Percentiles rank a stretch among this genome's conserved stretches.
Evolutionary conservation across 2,888 invertebrate genomes (phyloP).

Genomic region (Silvanus unidentatus): DNA sequence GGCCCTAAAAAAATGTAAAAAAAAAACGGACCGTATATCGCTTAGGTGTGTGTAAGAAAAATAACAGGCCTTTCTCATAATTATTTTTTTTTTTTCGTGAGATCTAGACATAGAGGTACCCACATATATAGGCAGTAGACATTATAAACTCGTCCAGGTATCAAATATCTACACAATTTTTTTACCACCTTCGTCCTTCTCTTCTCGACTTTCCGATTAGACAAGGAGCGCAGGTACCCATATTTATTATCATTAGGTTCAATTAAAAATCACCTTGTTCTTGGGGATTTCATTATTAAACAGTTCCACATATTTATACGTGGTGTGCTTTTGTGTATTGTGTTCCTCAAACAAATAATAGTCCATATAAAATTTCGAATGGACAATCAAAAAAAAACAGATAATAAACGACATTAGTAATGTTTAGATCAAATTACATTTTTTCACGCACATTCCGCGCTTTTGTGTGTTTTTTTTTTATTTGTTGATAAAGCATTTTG

Average conservation of each 20-base stretch:
- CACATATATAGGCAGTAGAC: conserved; percentile 16
- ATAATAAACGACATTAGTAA: no score
- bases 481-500: no score
- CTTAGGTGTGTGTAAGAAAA: neutral
- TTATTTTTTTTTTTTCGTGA: conserved; percentile 15
- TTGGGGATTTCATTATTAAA: conserved; percentile 8
- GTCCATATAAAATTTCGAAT: no score
- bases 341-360: no score
- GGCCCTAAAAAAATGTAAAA: neutral
- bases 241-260: conserved; percentile 22
- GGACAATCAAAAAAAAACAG: no score
- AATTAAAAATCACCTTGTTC: conserved; percentile 23
- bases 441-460: no score
- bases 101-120: conserved; percentile 21
- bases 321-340: no score
- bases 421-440: no score
- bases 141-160: conserved; percentile 17
- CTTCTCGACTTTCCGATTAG: conserved; percentile 19
- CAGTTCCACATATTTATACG: neutral
- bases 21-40: neutral
- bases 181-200: conserved; percentile 19
- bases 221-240: conserved; percentile 24
- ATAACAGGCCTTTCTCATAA: conserved; percentile 1
- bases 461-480: no score
- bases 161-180: conserved; percentile 20